Percentiles rank a stretch among this genome's conserved stretches.
phyloP scores from a whole-genome alignment of 2,888 invertebrate genomes.

The Morpho deidamia region DNA sequence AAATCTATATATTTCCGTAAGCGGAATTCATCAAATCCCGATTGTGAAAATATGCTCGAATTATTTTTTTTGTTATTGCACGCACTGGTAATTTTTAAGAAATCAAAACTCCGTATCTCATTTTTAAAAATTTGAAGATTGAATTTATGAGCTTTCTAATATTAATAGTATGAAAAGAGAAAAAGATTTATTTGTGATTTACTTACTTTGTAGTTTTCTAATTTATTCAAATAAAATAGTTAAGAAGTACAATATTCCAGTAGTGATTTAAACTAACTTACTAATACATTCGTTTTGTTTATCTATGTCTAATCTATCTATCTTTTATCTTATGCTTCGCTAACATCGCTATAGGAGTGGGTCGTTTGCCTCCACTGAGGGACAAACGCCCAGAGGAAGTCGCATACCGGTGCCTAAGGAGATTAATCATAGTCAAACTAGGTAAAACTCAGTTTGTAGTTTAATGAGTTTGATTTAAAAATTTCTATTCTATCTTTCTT shows the following conservation, averaged over 20 bases:
- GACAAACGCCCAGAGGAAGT: slow-evolving; percentile 71
- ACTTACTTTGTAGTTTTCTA: slow-evolving; percentile 23
- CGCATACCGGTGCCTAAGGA: slow-evolving; percentile 74
- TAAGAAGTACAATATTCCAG: too few relatives aligned
- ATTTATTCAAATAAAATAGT: too few relatives aligned
- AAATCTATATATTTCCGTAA: too few relatives aligned
- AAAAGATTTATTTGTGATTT: too few relatives aligned
- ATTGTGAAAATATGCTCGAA: too few relatives aligned
- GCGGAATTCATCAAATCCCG: too few relatives aligned
- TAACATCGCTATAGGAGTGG: slow-evolving; percentile 72
- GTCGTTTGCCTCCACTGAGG: slow-evolving; percentile 71
- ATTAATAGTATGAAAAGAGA: too few relatives aligned
- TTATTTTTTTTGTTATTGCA: slow-evolving; percentile 35
- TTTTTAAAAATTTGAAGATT: too few relatives aligned
- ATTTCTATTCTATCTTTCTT: slow-evolving; percentile 22
- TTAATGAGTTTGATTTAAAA: slow-evolving; percentile 26
- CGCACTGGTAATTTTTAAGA: slow-evolving; percentile 24
- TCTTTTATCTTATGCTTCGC: slow-evolving; percentile 54
- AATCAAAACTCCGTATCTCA: too few relatives aligned
- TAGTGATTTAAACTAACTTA: slow-evolving; percentile 50
- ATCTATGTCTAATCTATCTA: slow-evolving; percentile 61
- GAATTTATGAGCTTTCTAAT: too few relatives aligned
- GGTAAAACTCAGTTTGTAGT: slow-evolving; percentile 50
- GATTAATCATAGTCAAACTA: slow-evolving; percentile 70
- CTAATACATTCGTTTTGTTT: slow-evolving; percentile 39